phyloP scores from a whole-genome alignment of 2,888 invertebrate genomes.

The Diplolepis rosae region DNA sequence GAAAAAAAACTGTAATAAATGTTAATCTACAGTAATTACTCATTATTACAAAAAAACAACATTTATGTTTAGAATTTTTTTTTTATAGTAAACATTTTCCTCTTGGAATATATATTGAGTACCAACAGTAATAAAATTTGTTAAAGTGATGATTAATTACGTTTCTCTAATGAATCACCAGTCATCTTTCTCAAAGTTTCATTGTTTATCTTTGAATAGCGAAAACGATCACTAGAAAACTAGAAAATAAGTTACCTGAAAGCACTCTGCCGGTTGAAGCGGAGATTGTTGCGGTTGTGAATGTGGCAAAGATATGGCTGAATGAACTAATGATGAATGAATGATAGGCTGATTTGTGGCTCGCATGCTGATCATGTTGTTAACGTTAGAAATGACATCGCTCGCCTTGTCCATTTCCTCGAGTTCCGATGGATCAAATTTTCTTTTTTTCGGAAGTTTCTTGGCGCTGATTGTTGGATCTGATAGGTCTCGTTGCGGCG shows the following conservation, averaged over 20 bases:
- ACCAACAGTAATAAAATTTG: no score
- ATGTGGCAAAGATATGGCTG: constrained; percentile 54
- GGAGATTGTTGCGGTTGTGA: constrained; percentile 59
- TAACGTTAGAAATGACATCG: constrained; percentile 71
- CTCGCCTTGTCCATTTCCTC: constrained; percentile 79
- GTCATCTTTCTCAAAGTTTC: no score
- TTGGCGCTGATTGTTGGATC: constrained; percentile 74
- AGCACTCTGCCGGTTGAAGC: constrained; percentile 63
- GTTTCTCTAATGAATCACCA: no score
- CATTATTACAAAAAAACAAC: no score
- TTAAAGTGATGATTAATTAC: no score
- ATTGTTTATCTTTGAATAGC: no score
- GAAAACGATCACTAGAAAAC: neutral
- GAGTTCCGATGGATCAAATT: constrained; percentile 86
- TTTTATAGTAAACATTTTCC: no score
- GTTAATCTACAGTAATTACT: no score
- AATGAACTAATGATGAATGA: constrained; percentile 58
- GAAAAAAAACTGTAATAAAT: no score
- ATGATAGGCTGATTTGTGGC: constrained; percentile 55
- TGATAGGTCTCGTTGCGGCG: constrained; percentile 76
- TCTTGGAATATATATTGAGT: no score
- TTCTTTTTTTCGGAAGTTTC: constrained; percentile 95
- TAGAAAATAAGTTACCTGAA: constrained; percentile 54
- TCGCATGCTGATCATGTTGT: constrained; percentile 69
- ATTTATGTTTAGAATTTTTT: no score